A percentile compares a stretch with the other conserved stretches of the same genome.
Evolutionary conservation across 2,888 invertebrate genomes (phyloP).

Genomic region (Drepana falcataria): DNA sequence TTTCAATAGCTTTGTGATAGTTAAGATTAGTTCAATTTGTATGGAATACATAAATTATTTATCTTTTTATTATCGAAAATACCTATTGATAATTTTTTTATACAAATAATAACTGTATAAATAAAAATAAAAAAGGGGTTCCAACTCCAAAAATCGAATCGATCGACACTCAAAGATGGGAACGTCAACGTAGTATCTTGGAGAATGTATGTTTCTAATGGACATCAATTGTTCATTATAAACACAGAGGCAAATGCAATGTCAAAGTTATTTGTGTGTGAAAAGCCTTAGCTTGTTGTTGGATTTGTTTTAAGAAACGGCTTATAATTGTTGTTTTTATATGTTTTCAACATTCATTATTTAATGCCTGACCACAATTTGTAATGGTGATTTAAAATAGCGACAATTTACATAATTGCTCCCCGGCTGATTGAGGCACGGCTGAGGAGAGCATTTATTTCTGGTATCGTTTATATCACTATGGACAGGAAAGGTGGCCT

Average conservation of each 20-base stretch:
- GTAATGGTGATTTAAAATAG: background rate
- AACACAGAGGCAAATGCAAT: background rate
- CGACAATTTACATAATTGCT: background rate
- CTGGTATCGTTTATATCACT: too few species aligned
- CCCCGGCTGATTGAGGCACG: background rate
- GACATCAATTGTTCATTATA: background rate
- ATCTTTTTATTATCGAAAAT: too few species aligned
- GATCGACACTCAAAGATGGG: too few species aligned
- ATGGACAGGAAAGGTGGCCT: too few species aligned
- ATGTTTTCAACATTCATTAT: background rate
- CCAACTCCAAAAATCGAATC: too few species aligned
- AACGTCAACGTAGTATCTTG: slow-evolving; percentile 7
- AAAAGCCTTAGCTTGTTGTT: background rate
- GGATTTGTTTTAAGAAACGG: background rate
- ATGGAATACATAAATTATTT: too few species aligned
- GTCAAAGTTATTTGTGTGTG: background rate
- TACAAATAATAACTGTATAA: too few species aligned
- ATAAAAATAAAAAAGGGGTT: too few species aligned
- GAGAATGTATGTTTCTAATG: slow-evolving; percentile 4
- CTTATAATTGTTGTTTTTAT: background rate
- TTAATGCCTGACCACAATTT: background rate
- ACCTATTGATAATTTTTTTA: too few species aligned
- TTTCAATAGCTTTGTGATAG: too few species aligned
- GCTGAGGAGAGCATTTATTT: too few species aligned
- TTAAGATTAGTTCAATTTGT: too few species aligned